Evolutionary conservation across 1,140 invertebrate genomes (phyloP), one percentile per base, ranked within the genome.

Genomic region (Drosophila virilis): DNA sequence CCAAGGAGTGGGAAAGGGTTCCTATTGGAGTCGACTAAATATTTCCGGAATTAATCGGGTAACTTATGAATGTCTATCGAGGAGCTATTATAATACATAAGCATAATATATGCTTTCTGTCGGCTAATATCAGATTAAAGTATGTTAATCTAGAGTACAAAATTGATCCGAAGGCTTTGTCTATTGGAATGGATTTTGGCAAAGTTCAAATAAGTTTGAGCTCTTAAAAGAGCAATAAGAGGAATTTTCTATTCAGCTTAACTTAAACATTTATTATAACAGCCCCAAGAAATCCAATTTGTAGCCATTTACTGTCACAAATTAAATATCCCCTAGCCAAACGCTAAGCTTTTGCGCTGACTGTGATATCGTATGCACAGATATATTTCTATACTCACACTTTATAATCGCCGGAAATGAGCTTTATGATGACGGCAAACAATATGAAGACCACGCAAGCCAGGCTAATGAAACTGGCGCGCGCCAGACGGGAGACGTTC

Each of bases 381-480:
- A 54, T 54, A 17, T 42, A 32, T 48, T 13, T 17, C 8, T 15
- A 32, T 86, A 91, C 91, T 92, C 76, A 92, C 91, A 92, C 83
- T 81, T 86, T 79, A 81, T 89, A 94, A 94, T 95, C 93, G 94
- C 95, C 95, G 93, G 60, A 94, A 72, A 92, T 83, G 37, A 92
- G 84, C 76, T 92, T 92, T 28, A 91, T 54, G 40, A 92, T 92
- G 59, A 97, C 96, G 10, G 96, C 93, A 17, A 96, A 84, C 46
- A 97, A 93, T 62, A 97, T 97, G 79, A 96, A 96, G 33, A 94
- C 94, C 37, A 97, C 95, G 83, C 96, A 96, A 15, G 96, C 93
- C 40, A 97, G 92, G 42, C 96, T 97, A n/a, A 96, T 91, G 66
- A 97, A 95, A 3, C 96, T 96, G 35, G 96, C 96, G 92, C 97